phyloP scores from a whole-genome alignment of 2,797 vertebrate genomes.

The Pteronotus mesoamericanus region DNA sequence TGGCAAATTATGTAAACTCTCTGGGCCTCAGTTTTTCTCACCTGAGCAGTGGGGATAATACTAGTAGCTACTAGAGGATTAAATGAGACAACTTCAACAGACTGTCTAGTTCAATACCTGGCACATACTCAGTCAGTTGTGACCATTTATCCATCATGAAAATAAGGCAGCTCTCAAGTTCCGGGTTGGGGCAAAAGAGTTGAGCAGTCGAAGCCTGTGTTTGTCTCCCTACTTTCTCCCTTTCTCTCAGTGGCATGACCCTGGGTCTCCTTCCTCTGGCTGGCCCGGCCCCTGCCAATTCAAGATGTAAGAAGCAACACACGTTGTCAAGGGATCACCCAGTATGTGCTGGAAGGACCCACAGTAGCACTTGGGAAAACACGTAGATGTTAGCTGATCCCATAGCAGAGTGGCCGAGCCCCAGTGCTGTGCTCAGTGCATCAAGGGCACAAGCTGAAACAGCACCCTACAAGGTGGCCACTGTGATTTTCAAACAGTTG shows the following conservation, averaged over 20 bases:
- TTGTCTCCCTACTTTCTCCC: not conserved
- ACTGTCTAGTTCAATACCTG: not conserved
- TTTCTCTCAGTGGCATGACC: not conserved
- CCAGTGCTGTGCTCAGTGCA: not conserved
- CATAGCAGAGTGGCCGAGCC: fast-evolving
- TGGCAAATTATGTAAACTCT: not conserved
- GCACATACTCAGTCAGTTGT: not conserved
- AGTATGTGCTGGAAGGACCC: not conserved
- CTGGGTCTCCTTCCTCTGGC: not conserved
- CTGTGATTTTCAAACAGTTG: not conserved
- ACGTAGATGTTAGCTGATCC: not conserved
- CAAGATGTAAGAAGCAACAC: not conserved
- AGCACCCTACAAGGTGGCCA: not conserved
- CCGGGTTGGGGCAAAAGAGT: not conserved
- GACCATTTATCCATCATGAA: not conserved
- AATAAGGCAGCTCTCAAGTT: not conserved
- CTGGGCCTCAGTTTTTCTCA: not conserved
- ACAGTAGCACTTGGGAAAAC: not conserved
- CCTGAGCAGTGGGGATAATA: not conserved
- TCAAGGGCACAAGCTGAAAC: not conserved
- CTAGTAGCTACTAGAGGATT: not conserved
- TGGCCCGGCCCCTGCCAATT: not conserved
- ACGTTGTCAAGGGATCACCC: not conserved
- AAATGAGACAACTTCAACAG: not conserved
- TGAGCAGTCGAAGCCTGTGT: not conserved